phyloP scores from a whole-genome alignment of 1,140 invertebrate species.

The Lordiphosa clarofinis region DNA sequence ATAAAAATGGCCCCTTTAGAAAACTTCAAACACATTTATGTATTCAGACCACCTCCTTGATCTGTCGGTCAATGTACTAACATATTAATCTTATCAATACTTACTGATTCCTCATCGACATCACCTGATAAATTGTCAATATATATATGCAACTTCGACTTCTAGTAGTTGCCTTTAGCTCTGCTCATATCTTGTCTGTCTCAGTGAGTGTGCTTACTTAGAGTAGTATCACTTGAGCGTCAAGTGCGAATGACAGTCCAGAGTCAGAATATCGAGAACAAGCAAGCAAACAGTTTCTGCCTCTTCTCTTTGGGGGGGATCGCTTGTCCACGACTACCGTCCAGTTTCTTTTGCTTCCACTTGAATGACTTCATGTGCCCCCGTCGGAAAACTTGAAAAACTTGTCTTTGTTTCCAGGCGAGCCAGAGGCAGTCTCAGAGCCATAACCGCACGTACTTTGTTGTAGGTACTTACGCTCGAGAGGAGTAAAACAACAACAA shows the following conservation, averaged over 20 bases:
- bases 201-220: conserved; percentile 2
- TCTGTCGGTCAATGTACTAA: neutral
- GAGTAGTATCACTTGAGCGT: conserved; percentile 52
- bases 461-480: conserved; percentile 44
- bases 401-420: conserved; percentile 60
- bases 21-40: no score
- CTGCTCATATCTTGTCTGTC: neutral
- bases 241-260: conserved; percentile 67
- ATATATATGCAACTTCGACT: neutral
- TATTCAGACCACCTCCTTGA: no score
- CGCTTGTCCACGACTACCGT: conserved; percentile 43
- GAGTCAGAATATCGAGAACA: conserved; percentile 13
- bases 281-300: conserved; percentile 28
- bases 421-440: conserved; percentile 42
- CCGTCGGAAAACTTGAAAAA: conserved; percentile 74
- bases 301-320: conserved; percentile 10
- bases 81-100: conserved; percentile 13
- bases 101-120: conserved; percentile 17
- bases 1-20: no score
- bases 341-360: conserved; percentile 56
- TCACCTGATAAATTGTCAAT: conserved; percentile 18
- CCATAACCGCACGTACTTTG: conserved; percentile 52
- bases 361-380: conserved; percentile 69
- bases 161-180: neutral
- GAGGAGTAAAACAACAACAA: conserved; percentile 34